phyloP scores from a whole-genome alignment of 2,888 invertebrate genomes.

The Euzetes globulus region DNA sequence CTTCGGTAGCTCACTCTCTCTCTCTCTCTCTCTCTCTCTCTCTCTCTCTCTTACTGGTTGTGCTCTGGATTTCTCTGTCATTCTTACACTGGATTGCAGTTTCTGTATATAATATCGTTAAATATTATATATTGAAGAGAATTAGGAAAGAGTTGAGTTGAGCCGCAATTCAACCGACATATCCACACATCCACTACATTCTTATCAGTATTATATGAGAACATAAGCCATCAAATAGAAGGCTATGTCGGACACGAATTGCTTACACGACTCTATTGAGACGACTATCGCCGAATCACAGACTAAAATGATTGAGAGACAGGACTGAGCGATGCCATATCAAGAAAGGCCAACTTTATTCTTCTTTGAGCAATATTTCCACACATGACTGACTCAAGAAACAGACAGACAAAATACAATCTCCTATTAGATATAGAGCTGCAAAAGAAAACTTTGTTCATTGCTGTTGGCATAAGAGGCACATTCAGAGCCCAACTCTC shows the following conservation, averaged over 20 bases:
- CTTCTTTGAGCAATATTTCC: conserved; percentile 11
- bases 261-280: not conserved
- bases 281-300: not conserved
- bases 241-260: conserved; percentile 8
- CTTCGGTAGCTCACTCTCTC: conserved; percentile 22
- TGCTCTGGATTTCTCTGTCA: not conserved
- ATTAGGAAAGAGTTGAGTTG: conserved; percentile 25
- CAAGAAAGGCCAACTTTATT: conserved; percentile 4
- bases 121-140: conserved; percentile 8
- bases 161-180: conserved; percentile 4
- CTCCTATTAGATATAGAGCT: conserved; percentile 11
- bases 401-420: not conserved
- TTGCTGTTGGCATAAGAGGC: not conserved
- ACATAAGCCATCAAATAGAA: not conserved
- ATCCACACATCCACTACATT: not conserved
- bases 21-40: conserved; percentile 9
- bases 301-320: not conserved
- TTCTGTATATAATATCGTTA: conserved; percentile 1
- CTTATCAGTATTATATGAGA: not conserved
- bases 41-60: conserved; percentile 12
- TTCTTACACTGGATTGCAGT: not conserved
- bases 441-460: conserved; percentile 7
- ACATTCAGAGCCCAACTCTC: not conserved
- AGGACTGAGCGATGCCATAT: not conserved
- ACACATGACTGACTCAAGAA: conserved; percentile 3